Evolutionary conservation across 2,797 vertebrate species (phyloP), one percentile per base, ranked within the genome.

Genomic region (Arrhamphus sclerolepis): DNA sequence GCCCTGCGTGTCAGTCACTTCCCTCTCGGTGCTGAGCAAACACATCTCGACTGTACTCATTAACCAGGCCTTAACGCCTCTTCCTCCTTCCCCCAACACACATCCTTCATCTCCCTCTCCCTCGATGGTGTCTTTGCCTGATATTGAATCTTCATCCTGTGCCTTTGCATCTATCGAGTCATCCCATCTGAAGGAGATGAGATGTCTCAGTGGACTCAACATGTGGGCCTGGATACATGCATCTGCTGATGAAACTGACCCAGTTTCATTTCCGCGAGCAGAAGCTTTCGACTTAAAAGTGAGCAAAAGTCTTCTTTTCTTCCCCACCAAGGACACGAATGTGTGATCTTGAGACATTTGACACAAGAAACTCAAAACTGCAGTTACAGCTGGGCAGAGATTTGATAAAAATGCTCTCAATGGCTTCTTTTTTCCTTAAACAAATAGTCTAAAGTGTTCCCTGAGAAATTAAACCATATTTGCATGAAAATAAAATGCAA

Each of bases 1-100:
- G 76, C 76, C 75, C 76, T 58, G 66, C 0, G 56, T 86, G 79
- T 83, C 80, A 68, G 22, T 76, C 64, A 13, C 71, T 49, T 60
- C 58, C 47, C 62, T 26, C 57, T 52, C 59, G 31, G 61, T 75
- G 81, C 83, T 86, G 84, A 89, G 79, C 71, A 83, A 86, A 89
- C 85, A 83, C 78, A 75, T 83, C 62, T 75, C 20, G 10, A 39
- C 73, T 54, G 53, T 14, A 72, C 77, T 91, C 84, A 86, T 88
- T 89, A 83, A 79, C 58, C 57, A 1, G 59, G 55, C 73, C 67
- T 81, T 62, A 70, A 48, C 75, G 28, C 62, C 58, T 29, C 46
- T 24, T 60, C 65, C 28, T 42, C 56, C 29, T 46, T 29, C 24
- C 10, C 18, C 28, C 49, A 48, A 38, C 66, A 53, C 41, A 26